Conservation (phyloP, 2,113 vertebrate species). For the Mungos mungo region DNA sequence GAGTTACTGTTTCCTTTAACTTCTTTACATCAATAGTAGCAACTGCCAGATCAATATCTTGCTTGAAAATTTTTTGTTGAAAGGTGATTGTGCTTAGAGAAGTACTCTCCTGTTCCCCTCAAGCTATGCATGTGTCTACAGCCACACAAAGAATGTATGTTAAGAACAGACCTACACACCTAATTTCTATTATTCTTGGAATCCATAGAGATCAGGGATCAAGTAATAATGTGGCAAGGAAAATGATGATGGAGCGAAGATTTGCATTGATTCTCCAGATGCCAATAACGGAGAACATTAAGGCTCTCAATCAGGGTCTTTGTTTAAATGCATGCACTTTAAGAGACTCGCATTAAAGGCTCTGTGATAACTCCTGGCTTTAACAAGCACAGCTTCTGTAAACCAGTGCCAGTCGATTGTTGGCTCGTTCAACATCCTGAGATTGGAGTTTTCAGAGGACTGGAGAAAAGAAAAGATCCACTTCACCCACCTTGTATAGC, state of each 20-base stretch:
- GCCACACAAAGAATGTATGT: background rate
- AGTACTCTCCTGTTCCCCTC: background rate
- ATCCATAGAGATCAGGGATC: background rate
- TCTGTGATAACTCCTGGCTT: constrained; percentile 34
- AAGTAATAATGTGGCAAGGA: background rate
- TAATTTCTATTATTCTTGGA: constrained; percentile 34
- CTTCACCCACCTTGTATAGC: background rate
- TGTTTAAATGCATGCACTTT: constrained; percentile 20
- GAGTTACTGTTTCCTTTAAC: background rate
- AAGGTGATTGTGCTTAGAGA: background rate
- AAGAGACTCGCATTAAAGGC: constrained; percentile 16
- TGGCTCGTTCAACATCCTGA: background rate
- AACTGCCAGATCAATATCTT: background rate
- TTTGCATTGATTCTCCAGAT: constrained; percentile 18
- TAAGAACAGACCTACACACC: background rate
- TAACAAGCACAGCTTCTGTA: constrained; percentile 49
- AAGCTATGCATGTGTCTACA: background rate
- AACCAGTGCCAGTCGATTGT: background rate
- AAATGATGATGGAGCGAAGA: constrained; percentile 30
- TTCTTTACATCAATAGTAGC: background rate
- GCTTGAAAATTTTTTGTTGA: background rate
- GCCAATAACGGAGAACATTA: background rate
- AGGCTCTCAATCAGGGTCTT: background rate
- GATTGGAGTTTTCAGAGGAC: background rate
- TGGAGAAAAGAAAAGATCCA: background rate